These are phyloP conservation scores for Phenacoccus solenopsis DNA, from an alignment of 1,140 invertebrate genomes.

Conservation along the genomic window DNA sequence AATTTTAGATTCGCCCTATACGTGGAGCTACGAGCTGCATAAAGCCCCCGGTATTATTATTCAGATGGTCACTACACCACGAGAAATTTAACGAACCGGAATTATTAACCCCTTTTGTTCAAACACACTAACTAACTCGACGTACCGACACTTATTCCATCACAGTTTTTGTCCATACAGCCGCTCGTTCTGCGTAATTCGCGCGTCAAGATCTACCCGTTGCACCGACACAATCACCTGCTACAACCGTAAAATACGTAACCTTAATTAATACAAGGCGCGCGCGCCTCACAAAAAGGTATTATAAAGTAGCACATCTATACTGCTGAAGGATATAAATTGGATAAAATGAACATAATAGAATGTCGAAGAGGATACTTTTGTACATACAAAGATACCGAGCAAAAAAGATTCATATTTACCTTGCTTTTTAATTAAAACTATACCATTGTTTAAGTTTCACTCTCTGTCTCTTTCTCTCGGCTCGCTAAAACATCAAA, in stretches of 20 bases:
- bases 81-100: constrained; percentile 17
- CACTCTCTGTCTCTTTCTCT: too few species aligned
- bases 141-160: not conserved
- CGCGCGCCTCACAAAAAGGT: not conserved
- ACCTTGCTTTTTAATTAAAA: not conserved
- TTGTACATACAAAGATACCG: not conserved
- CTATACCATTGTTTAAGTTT: not conserved
- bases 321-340: not conserved
- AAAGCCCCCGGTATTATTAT: not conserved
- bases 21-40: not conserved
- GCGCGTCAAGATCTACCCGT: too few species aligned
- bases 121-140: constrained; percentile 6
- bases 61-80: constrained; percentile 5
- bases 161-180: too few species aligned
- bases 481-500: not conserved
- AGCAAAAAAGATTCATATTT: not conserved
- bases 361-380: too few species aligned
- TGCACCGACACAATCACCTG: too few species aligned
- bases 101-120: constrained; percentile 13
- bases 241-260: too few species aligned
- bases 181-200: too few species aligned
- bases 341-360: not conserved
- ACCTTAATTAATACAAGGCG: too few species aligned
- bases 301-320: not conserved
- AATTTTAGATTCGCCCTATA: not conserved